Evolutionary conservation across 2,888 invertebrate species (phyloP), one percentile per base, ranked within the genome.

Genomic region (Portevinia maculata): DNA sequence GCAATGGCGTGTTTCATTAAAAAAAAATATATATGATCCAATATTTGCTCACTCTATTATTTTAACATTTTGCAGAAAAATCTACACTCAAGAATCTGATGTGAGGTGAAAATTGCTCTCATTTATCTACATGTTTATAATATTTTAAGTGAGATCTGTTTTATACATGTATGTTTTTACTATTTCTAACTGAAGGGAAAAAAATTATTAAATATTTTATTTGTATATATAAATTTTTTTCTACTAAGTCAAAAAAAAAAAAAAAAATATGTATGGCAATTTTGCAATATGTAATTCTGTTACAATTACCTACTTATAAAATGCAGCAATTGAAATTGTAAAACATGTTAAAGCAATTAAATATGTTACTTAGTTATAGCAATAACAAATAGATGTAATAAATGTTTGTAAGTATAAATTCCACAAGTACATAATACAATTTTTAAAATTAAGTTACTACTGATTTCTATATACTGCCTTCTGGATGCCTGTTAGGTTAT

Each of bases 81-180:
- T 64, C 57, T 78, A 78, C 76, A 69, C 70, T 57, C 39, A 78
- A 70, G 70, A 62, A 64, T 70, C 55, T 24, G 76, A 78, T 37
- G 70, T 78, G 69, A 78, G 76, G 53, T 78, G 76, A 78, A 55
- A 62, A 70, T 34, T 50, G 39, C n/a, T 70, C 48, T 41, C 13
- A 13, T 8, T n/a, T n/a, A n/a, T n/a, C 5, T 17, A 44, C 44
- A 19, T 34, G 55, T 50, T 50, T 19, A 78, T 69, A 60, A 44
- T 69, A 69, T 55, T 30, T 79, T 71, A 79, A 79, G 32, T 17
- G 64, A 78, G 59, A 71, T 50, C 67, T 67, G 44, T 67, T 67
- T 75, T 75, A 67, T 75, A 79, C 64, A 71, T 34, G 39, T 71
- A 64, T 78, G 71, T 65, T 71, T 65, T 65, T 71, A 79, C 59